Percentiles rank a stretch among this genome's conserved stretches.
These are phyloP conservation scores for Antidorcas marsupialis DNA, from an alignment of 2,113 vertebrate genomes.

Conservation along the genomic window DNA sequence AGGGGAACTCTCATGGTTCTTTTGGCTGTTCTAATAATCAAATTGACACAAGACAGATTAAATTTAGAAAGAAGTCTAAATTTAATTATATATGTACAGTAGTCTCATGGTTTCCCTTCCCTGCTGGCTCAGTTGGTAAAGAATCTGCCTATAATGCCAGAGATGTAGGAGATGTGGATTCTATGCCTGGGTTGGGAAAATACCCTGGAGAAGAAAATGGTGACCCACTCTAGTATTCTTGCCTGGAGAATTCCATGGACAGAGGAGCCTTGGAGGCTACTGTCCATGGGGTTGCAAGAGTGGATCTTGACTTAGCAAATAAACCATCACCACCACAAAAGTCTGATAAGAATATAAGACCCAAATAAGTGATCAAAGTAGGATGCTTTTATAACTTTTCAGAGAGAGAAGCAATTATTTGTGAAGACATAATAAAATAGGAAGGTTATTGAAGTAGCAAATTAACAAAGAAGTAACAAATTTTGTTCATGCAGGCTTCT, in stretches of 20 bases:
- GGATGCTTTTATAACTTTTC: background rate
- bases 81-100: background rate
- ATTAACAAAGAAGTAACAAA: background rate
- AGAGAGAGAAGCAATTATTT: background rate
- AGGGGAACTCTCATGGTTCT: background rate
- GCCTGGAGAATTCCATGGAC: background rate
- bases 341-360: background rate
- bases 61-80: background rate
- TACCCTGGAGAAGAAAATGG: background rate
- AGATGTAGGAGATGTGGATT: background rate
- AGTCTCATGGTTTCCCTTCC: background rate
- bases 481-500: background rate
- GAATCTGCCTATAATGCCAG: background rate
- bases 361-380: background rate
- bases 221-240: background rate
- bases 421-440: background rate
- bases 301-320: background rate
- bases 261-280: background rate
- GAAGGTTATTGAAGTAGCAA: background rate
- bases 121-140: background rate
- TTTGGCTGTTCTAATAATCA: background rate
- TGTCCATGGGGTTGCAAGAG: background rate
- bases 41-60: background rate
- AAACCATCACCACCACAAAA: background rate
- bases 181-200: background rate